A percentile compares a stretch with the other conserved stretches of the same genome.
These are phyloP conservation scores for Silurus asotus DNA, from an alignment of 2,113 vertebrate genomes.

Conservation along the genomic window DNA sequence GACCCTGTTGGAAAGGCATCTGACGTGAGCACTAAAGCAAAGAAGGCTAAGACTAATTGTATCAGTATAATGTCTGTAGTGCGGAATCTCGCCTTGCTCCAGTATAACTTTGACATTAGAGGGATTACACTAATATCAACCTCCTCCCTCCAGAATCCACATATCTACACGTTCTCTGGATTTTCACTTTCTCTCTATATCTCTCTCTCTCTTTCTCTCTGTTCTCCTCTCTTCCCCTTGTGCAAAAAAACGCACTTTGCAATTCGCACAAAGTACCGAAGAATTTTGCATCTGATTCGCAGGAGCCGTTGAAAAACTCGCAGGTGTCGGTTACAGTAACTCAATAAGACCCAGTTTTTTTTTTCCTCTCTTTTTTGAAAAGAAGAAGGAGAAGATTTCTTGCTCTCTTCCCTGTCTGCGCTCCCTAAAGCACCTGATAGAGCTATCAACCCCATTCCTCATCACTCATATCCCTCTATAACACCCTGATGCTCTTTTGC, in stretches of 20 bases:
- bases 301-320: conserved; percentile 83
- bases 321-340: conserved; percentile 76
- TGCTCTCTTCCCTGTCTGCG: conserved; percentile 24
- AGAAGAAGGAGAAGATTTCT: conserved; percentile 33
- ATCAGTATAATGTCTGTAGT: conserved; percentile 69
- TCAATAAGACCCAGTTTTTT: conserved; percentile 56
- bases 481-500: conserved; percentile 34
- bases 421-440: conserved; percentile 41
- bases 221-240: conserved; percentile 68
- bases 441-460: conserved; percentile 43
- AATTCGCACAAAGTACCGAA: conserved; percentile 80
- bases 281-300: conserved; percentile 81
- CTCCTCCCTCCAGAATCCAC: conserved; percentile 68
- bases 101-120: conserved; percentile 66
- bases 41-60: conserved; percentile 68
- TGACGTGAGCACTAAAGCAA: conserved; percentile 69
- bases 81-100: conserved; percentile 61
- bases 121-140: conserved; percentile 73
- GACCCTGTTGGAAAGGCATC: conserved; percentile 75
- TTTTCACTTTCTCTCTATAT: conserved; percentile 46
- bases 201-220: conserved; percentile 47
- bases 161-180: conserved; percentile 65
- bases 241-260: conserved; percentile 75
- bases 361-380: not conserved
- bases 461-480: conserved; percentile 16